Evolutionary conservation across 2,797 vertebrate species (phyloP).

Genomic region (Intellagama lesueurii): DNA sequence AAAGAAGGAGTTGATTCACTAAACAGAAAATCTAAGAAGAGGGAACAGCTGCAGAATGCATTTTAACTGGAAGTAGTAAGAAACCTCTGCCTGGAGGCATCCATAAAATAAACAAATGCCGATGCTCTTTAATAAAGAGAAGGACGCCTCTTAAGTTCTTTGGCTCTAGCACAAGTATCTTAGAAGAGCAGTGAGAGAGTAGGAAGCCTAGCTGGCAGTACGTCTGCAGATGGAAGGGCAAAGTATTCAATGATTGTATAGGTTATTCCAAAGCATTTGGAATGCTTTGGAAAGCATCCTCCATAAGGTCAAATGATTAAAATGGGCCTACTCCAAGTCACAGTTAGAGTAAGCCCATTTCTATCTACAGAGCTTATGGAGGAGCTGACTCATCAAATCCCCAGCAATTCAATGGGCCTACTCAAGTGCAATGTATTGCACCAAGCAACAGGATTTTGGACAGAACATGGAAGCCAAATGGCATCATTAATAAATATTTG

Average conservation of each 20-base stretch:
- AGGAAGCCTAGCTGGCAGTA: background rate
- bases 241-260: background rate
- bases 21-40: background rate
- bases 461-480: background rate
- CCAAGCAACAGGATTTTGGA: background rate
- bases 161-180: background rate
- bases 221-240: background rate
- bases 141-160: background rate
- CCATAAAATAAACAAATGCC: background rate
- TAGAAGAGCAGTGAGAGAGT: background rate
- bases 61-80: background rate
- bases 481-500: background rate
- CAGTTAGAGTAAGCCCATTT: too few relatives aligned
- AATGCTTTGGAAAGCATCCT: too few relatives aligned
- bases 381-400: too few relatives aligned
- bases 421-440: too few relatives aligned
- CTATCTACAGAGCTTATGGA: too few relatives aligned
- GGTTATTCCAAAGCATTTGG: background rate
- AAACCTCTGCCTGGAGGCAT: background rate
- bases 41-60: background rate
- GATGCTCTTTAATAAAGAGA: accelerated
- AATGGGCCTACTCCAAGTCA: too few relatives aligned
- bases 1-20: too few relatives aligned
- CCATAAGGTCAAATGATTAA: too few relatives aligned
- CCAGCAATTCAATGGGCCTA: too few relatives aligned